Base-by-base conservation (phyloP, 2,888 invertebrate genomes). In the Bibio marci region DNA sequence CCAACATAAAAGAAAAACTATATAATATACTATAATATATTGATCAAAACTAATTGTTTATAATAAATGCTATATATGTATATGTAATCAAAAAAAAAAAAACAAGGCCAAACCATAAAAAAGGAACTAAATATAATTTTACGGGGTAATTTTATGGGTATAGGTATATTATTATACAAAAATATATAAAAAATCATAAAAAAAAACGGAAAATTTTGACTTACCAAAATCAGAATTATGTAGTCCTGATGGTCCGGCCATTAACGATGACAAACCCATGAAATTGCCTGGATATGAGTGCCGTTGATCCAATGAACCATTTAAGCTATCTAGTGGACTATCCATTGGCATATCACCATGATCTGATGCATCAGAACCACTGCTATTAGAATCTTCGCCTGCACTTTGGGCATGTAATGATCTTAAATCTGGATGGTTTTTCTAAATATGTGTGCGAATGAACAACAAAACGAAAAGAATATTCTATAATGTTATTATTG, bases 161-260 rank as follows among this genome's bases (percentile, higher is more conserved):
- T n/a, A 34, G 22, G 13, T 12, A 22, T 34, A 13, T 11, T 22
- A 12, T 34, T 19, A 22, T 18, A 22, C 19, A 13, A 8, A 18
- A 32, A 18, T 32, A 32, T 12, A 10, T 22, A 34, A 19, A 13
- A 22, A 15, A n/a, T 34, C 22, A 5, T 30, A 34, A 17, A n/a
- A 12, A 35, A 19, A 13, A 37, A 30, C 30, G 19, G 3, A 32
- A 33, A 31, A 30, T 26, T 7, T 14, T 2, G 10, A 76, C 79
- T 78, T 65, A 80, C 81, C 81, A 66, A 82, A 85, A 63, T 80
- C 79, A 62, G 80, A 69, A 55, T 71, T 73, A 51, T 74, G 80
- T 61, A 86, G 78, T 53, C 85, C 83, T 46, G 87, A 87, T 28
- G 86, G 86, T 52, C 87, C 86, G 44, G 87, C 83, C 57, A 87